phyloP scores from a whole-genome alignment of 1,140 invertebrate genomes.

The Brachionus koreanus region DNA sequence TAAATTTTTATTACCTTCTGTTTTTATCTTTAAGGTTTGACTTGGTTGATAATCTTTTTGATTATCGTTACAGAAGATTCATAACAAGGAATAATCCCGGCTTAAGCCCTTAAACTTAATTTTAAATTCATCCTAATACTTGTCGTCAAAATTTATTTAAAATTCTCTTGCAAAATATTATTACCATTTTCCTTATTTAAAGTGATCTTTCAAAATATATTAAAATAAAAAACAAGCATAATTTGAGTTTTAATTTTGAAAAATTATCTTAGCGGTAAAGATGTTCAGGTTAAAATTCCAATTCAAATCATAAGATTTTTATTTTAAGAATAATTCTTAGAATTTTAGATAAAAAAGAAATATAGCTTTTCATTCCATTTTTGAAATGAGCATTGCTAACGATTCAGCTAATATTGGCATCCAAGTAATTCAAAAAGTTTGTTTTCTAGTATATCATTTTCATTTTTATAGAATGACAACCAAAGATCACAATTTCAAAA shows the following conservation, averaged over 20 bases:
- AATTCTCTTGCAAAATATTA: neutral
- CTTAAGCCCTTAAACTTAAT: too few relatives aligned
- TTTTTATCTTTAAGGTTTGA: too few relatives aligned
- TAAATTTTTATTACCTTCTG: too few relatives aligned
- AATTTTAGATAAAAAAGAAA: neutral
- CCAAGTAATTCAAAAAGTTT: neutral
- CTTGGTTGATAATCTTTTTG: too few relatives aligned
- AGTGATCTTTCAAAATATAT: constrained; percentile 15
- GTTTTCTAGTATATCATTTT: neutral
- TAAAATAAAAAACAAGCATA: neutral
- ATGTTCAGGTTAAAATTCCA: neutral
- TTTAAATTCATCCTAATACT: neutral
- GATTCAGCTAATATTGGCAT: neutral
- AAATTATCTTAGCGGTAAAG: neutral
- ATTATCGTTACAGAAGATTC: too few relatives aligned
- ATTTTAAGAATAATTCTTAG: neutral
- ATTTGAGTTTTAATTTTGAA: neutral
- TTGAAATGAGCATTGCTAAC: neutral
- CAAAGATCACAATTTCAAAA: neutral
- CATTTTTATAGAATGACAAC: neutral
- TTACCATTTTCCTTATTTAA: neutral
- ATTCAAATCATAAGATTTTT: neutral
- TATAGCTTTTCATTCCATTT: neutral
- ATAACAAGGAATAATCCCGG: too few relatives aligned
- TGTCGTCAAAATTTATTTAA: too few relatives aligned